Conservation (phyloP, 1,140 invertebrate genomes). For the Notospermus geniculatus region DNA sequence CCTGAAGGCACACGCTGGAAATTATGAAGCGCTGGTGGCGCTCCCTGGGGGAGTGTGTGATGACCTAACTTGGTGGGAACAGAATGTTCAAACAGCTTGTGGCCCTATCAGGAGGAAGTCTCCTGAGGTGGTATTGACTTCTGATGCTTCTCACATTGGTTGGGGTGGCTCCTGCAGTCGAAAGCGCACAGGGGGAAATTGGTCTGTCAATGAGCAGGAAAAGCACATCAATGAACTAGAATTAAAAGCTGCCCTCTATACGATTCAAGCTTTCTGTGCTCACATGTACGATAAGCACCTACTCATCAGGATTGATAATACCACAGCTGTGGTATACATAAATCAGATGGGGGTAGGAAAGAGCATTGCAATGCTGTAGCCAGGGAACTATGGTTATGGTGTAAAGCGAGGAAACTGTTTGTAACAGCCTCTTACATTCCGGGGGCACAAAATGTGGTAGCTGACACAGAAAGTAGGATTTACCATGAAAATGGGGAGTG, state of each 20-base stretch:
- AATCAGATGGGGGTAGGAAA: constrained; percentile 20
- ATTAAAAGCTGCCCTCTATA: constrained; percentile 14
- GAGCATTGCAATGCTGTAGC: neutral
- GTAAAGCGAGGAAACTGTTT: constrained; percentile 17
- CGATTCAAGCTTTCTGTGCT: constrained; percentile 1
- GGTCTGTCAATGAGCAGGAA: constrained; percentile 6
- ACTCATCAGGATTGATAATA: constrained; percentile 14
- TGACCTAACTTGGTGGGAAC: neutral
- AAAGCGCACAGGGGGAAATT: constrained; percentile 10
- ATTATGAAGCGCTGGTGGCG: neutral
- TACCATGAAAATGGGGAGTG: constrained; percentile 26
- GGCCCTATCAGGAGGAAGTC: neutral
- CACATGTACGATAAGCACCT: constrained; percentile 13
- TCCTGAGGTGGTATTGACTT: neutral
- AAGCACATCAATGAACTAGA: constrained; percentile 19
- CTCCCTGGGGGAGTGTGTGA: neutral
- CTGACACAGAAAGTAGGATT: constrained; percentile 20
- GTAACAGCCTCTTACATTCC: constrained; percentile 21
- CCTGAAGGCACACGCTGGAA: neutral
- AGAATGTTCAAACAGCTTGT: neutral
- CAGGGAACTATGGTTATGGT: constrained; percentile 17
- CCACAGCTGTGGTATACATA: constrained; percentile 15
- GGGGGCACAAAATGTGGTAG: constrained; percentile 20
- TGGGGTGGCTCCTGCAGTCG: constrained; percentile 12
- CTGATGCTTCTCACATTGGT: neutral